phyloP scores from a whole-genome alignment of 2,113 vertebrate species.

The Edolisoma coerulescens region DNA sequence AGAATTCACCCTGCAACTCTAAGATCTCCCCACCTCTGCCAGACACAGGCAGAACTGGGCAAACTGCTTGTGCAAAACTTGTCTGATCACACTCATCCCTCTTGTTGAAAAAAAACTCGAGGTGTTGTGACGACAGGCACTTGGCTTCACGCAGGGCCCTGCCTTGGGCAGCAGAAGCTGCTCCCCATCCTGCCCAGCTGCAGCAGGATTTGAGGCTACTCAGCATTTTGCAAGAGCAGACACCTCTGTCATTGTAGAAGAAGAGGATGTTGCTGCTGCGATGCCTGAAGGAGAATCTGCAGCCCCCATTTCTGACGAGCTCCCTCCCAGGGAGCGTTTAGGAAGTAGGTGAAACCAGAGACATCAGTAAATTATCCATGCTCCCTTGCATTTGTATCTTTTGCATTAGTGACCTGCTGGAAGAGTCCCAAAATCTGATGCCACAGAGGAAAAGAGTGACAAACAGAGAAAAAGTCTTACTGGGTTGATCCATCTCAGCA shows the following conservation, averaged over 20 bases:
- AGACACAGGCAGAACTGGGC: not conserved
- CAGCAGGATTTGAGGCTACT: not conserved
- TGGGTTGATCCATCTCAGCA: not conserved
- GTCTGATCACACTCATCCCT: not conserved
- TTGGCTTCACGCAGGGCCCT: not conserved
- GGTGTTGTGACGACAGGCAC: not conserved
- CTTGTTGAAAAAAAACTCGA: not conserved
- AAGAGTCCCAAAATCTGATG: not conserved
- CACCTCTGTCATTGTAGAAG: not conserved
- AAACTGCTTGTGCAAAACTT: not conserved
- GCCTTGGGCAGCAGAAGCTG: not conserved
- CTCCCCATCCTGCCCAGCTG: not conserved
- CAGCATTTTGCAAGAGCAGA: not conserved
- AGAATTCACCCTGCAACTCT: not conserved
- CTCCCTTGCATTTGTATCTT: not conserved
- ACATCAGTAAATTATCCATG: not conserved
- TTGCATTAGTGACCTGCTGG: not conserved
- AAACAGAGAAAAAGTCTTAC: not conserved
- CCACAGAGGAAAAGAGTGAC: not conserved
- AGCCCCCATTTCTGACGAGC: not conserved
- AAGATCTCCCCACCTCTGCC: not conserved
- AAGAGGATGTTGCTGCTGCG: not conserved
- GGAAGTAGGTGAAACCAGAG: not conserved
- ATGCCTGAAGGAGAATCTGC: not conserved
- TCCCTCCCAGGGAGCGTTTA: not conserved